These are phyloP conservation scores for Propithecus deckenii DNA, from an alignment of 2,797 vertebrate genomes.

Conservation along the genomic window DNA sequence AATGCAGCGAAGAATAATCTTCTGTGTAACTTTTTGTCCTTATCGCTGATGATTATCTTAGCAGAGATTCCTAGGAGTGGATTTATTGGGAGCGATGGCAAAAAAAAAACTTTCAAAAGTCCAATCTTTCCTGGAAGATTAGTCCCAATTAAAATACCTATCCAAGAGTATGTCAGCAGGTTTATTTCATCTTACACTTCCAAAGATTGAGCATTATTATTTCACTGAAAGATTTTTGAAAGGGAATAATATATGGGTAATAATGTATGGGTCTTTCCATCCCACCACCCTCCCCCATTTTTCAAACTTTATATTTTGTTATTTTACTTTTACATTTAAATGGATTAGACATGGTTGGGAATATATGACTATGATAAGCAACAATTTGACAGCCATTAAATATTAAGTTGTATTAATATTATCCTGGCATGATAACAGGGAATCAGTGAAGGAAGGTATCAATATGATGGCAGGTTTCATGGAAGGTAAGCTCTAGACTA, in stretches of 20 bases:
- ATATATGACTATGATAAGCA: background rate
- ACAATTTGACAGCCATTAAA: background rate
- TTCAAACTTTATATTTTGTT: constrained; percentile 4
- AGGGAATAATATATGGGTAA: background rate
- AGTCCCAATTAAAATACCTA: background rate
- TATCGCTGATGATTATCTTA: background rate
- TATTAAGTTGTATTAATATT: background rate
- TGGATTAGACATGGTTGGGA: background rate
- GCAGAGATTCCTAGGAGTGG: background rate
- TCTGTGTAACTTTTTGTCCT: background rate
- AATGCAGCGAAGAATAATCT: background rate
- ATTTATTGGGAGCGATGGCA: background rate
- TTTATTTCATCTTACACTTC: background rate
- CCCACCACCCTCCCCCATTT: background rate
- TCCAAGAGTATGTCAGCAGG: background rate
- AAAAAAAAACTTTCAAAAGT: background rate
- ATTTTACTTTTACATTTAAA: constrained; percentile 10
- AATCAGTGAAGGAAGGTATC: background rate
- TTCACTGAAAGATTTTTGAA: background rate
- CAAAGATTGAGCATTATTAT: background rate
- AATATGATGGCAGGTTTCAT: background rate
- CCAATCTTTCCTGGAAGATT: background rate
- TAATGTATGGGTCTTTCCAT: background rate
- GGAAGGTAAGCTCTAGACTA: background rate
- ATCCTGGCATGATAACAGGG: background rate